A percentile compares a stretch with the other conserved stretches of the same genome.
Evolutionary conservation across 1,140 invertebrate genomes (phyloP).

Genomic region (Aphidius gifuensis): DNA sequence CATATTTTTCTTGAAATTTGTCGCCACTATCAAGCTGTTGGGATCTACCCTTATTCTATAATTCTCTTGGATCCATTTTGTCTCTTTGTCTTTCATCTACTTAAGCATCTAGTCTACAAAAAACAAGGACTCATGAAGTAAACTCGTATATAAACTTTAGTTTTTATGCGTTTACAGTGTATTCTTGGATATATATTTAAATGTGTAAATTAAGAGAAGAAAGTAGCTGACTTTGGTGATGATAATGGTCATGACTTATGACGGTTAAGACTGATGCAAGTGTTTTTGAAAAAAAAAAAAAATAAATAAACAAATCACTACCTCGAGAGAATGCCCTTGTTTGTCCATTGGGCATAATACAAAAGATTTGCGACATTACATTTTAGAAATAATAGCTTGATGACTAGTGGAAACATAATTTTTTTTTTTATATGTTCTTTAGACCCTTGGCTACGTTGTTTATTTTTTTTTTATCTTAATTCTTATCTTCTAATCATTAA

Average conservation of each 20-base stretch:
- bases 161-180: too few relatives aligned
- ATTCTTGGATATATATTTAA: too few relatives aligned
- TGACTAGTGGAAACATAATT: too few relatives aligned
- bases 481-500: too few relatives aligned
- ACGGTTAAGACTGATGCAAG: not conserved
- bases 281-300: not conserved
- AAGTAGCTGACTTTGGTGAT: too few relatives aligned
- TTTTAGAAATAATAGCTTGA: not conserved
- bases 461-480: not conserved
- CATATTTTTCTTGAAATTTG: conserved; percentile 55
- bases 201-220: too few relatives aligned
- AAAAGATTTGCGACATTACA: conserved; percentile 6
- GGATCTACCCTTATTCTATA: conserved; percentile 52
- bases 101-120: too few relatives aligned
- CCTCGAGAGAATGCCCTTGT: not conserved
- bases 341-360: conserved; percentile 14
- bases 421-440: too few relatives aligned
- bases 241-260: too few relatives aligned
- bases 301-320: not conserved
- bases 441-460: not conserved
- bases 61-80: conserved; percentile 34
- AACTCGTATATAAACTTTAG: too few relatives aligned
- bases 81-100: conserved; percentile 31
- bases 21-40: conserved; percentile 46
- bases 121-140: not conserved